Evolutionary conservation across 53 echinoderm and acorn worm genomes (phyloP).

Genomic region (Arbacia lixula): DNA sequence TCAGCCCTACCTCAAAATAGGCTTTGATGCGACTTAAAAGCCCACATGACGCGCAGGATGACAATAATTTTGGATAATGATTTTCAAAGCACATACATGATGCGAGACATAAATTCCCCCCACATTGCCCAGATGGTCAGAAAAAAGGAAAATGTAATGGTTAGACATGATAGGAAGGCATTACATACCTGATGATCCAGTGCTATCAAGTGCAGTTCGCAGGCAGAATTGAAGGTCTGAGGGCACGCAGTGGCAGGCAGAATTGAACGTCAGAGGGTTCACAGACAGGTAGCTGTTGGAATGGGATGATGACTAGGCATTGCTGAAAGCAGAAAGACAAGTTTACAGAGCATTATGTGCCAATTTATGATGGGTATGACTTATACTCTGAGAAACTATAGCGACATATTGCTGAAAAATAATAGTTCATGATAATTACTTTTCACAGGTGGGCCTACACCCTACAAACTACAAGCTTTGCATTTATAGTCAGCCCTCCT

Average conservation of each 20-base stretch:
- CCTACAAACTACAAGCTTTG: too few species aligned
- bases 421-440: too few species aligned
- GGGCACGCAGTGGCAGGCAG: constrained; percentile 8
- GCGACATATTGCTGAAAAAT: too few species aligned
- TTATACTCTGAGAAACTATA: too few species aligned
- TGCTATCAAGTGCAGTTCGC: too few species aligned
- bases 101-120: constrained; percentile 1
- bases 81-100: constrained; percentile 7
- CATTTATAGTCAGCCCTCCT: too few species aligned
- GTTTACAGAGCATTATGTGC: constrained; percentile 1
- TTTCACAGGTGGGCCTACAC: too few species aligned
- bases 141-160: too few species aligned
- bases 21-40: constrained; percentile 7
- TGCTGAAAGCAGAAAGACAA: constrained; percentile 1
- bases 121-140: too few species aligned
- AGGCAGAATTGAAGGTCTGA: constrained; percentile 5
- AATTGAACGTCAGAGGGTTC: background rate
- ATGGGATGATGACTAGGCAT: background rate
- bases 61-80: background rate
- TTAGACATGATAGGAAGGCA: background rate
- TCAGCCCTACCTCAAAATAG: background rate
- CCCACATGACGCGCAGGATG: too few species aligned
- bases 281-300: constrained; percentile 10
- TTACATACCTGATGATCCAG: too few species aligned
- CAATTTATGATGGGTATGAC: constrained; percentile 1